Evolutionary conservation across 2,888 invertebrate species (phyloP), one percentile per base, ranked within the genome.

Genomic region (Lysandra bellargus): DNA sequence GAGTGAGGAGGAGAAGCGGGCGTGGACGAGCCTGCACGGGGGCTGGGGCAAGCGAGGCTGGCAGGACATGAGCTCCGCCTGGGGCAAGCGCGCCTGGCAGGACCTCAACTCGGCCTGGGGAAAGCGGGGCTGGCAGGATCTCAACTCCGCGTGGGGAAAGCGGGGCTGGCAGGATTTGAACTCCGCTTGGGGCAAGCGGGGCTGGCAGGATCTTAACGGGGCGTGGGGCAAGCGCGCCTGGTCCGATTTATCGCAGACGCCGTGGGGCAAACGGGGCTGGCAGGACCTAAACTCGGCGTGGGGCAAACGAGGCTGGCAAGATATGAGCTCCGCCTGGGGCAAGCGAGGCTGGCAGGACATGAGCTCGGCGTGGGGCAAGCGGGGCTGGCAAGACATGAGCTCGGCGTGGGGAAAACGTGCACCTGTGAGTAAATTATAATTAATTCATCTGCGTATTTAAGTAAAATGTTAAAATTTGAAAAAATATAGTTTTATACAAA

Each of bases 191-290:
- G 95, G 95, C 57, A 96, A 96, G 85, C 89, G 96, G 44, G 95
- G 93, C 40, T 96, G 96, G 96, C 93, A 95, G 83, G 95, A 95
- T 82, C 86, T 95, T 80, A 92, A 92, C 84, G 87, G 90, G 0
- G 93, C 93, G 80, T 95, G 95, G 95, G 96, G 96, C 81, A 96
- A 96, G 83, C 91, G 96, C 0, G 95, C 92, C 30, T 96, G 96
- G 96, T 92, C 92, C 77, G 96, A 95, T 85, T 87, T 96, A 81
- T 95, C 95, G 84, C 88, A 84, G 78, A 90, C 94, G 1, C 93
- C 95, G 4, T 96, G 95, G 96, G 96, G 95, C 79, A 96, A 96
- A 85, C 90, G 96, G 37, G 95, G 92, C 23, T 95, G 95, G 95
- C 91, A 94, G 84, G 91, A 91, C 82, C 83, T 93, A 83, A 90